These are phyloP conservation scores for Teleogryllus occipitalis DNA, from an alignment of 1,140 invertebrate genomes.

Conservation along the genomic window DNA sequence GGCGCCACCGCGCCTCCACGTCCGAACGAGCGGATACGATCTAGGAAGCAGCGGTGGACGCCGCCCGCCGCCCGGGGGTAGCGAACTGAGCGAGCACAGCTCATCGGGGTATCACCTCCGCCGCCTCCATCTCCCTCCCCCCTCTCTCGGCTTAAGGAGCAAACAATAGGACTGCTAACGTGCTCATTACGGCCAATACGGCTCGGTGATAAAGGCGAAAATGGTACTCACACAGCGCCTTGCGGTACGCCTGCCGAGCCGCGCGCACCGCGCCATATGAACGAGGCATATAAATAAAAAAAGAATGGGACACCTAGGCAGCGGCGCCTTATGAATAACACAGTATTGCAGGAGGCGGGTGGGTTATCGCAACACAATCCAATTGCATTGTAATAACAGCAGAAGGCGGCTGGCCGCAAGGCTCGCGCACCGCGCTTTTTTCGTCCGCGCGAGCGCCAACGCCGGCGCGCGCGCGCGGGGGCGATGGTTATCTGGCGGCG, in stretches of 20 bases:
- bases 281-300: neutral
- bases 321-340: neutral
- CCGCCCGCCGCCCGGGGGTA: no score
- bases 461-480: no score
- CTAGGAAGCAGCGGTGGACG: no score
- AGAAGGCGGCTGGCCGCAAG: neutral
- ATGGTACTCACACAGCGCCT: neutral
- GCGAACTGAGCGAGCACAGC: no score
- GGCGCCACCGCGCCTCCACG: no score
- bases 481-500: no score
- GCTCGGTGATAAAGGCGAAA: neutral
- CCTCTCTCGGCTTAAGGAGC: neutral
- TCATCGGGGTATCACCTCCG: no score
- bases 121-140: no score
- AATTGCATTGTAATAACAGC: slow-evolving; percentile 5
- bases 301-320: neutral
- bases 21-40: no score
- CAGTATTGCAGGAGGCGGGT: neutral
- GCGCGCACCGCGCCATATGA: neutral
- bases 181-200: neutral
- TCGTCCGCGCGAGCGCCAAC: neutral
- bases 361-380: slow-evolving; percentile 3
- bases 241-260: neutral
- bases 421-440: neutral
- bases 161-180: neutral